Base-by-base conservation (phyloP, 2,888 invertebrate genomes). In the Macrophya alboannulata region DNA sequence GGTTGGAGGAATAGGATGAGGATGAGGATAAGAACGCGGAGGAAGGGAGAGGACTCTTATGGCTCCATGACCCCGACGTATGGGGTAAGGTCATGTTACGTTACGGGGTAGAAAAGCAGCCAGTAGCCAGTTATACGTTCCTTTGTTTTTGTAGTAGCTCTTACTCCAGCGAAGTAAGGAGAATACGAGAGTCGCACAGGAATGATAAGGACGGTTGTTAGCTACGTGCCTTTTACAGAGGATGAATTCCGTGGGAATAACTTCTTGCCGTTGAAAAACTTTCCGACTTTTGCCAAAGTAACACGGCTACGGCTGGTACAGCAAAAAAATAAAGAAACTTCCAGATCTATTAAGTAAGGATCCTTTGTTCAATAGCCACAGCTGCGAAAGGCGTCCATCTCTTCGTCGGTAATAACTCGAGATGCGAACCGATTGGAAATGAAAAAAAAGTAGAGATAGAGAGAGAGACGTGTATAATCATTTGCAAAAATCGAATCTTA, bases 221-320 rank as follows among this genome's bases (percentile, higher is more conserved):
- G 81, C 62, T 62, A 81, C 81, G 81, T 81, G 81, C 81, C 81
- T 81, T 81, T 81, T 43, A 62, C 81, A 43, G 31, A 81, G 62
- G 21, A 62, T 40, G 81, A 40, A 81, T 62, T 21, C 43, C 81
- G 25, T 31, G 31, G 77, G 25, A 31, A 77, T 77, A 55, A 51
- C 77, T 77, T 77, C 25, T 55, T 77, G 31, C 31, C 31, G 31
- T 25, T 37, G 51, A 31, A 40, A 37, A 77, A 77, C 31, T 55
- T 77, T 55, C 37, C 17, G 37, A 51, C 17, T 62, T 12, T 62
- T 62, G 12, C 62, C 31, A n/a, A n/a, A 62, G 17, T 10, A 74
- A 74, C 71, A 17, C n/a, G 40, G 62, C 12, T 55, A n/a, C 17
- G 4, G 55, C 5, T 55, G 12, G 5, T 48, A 48, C n/a, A 55